Evolutionary conservation across 2,113 vertebrate species (phyloP), one percentile per base, ranked within the genome.

Genomic region (Circaetus cinerascens): DNA sequence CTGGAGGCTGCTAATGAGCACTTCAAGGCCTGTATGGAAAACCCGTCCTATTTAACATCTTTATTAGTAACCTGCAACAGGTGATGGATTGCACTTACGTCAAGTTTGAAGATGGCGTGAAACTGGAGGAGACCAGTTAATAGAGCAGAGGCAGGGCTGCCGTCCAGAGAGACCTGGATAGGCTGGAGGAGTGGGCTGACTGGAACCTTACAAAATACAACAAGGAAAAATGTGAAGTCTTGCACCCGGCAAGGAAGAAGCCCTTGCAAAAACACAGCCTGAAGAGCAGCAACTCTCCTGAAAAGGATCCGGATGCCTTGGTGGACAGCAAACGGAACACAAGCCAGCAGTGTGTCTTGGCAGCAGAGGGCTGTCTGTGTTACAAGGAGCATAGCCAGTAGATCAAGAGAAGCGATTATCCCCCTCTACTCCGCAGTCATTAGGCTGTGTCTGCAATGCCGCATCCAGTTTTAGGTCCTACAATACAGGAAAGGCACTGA

Each of bases 61-160:
- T 5, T 9, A 1, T 46, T 7, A 46, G 29, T 8, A 11, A 21
- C 21, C 34, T 5, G 8, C 3, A 15, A 3, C 21, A 41, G 29
- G 13, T 9, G 55, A 51, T 46, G 36, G 36, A 2, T 62, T 34
- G 32, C 26, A 15, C 34, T 30, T 50, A 63, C 1, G 9, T 20
- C 68, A 62, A 23, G 25, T 46, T 23, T 59, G 15, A 21, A 53
- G 43, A 30, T 23, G 13, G 23, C 4, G 1, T 0, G 21, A 38
- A 66, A 21, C 19, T 62, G 41, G 26, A 74, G 34, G 16, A 20
- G 13, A 38, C 27, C 20, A 68, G 20, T 21, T 46, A n/a, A 60
- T 17, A 36, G 73, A 16, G 34, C 3, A 3, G 48, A 60, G 55
- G 25, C 17, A 36, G 41, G 40, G 40, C 53, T 74, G 13, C 53